Conservation (phyloP, 2,888 invertebrate genomes). For the Teleogryllus oceanicus region DNA sequence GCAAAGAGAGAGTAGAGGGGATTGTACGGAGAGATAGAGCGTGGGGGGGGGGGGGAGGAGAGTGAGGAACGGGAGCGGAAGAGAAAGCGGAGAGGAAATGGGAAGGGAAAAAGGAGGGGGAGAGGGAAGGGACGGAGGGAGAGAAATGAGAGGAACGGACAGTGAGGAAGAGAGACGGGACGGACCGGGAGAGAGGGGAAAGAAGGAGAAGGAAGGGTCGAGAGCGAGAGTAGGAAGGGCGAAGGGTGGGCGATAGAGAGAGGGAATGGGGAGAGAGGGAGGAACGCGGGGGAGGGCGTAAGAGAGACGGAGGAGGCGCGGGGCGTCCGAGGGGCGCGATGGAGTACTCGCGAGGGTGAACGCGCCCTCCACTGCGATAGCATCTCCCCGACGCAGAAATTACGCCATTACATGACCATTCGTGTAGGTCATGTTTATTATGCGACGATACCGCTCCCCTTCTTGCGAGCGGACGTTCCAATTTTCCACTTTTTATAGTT, state of each 20-base stretch:
- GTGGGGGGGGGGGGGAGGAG: too few species aligned
- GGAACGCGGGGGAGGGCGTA: background rate
- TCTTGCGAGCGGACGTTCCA: background rate
- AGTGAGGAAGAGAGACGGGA: too few species aligned
- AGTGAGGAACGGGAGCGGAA: too few species aligned
- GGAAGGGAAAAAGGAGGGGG: too few species aligned
- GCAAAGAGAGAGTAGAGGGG: too few species aligned
- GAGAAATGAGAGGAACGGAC: too few species aligned
- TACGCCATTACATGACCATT: conserved; percentile 9
- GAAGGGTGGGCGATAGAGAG: background rate
- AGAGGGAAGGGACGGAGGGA: too few species aligned
- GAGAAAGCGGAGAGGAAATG: too few species aligned
- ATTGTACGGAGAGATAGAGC: too few species aligned
- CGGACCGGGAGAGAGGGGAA: background rate
- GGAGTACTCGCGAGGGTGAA: background rate
- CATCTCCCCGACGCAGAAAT: background rate
- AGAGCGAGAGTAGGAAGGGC: too few species aligned
- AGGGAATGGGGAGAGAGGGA: background rate
- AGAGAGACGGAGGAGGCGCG: background rate
- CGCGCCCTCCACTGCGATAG: background rate
- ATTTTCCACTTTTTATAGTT: background rate
- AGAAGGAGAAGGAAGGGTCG: background rate
- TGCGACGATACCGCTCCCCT: conserved; percentile 18
- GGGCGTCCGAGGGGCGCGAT: background rate
- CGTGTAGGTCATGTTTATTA: conserved; percentile 18